These are phyloP conservation scores for Meleagris gallopavo DNA, from an alignment of 2,113 vertebrate species.

Conservation along the genomic window DNA sequence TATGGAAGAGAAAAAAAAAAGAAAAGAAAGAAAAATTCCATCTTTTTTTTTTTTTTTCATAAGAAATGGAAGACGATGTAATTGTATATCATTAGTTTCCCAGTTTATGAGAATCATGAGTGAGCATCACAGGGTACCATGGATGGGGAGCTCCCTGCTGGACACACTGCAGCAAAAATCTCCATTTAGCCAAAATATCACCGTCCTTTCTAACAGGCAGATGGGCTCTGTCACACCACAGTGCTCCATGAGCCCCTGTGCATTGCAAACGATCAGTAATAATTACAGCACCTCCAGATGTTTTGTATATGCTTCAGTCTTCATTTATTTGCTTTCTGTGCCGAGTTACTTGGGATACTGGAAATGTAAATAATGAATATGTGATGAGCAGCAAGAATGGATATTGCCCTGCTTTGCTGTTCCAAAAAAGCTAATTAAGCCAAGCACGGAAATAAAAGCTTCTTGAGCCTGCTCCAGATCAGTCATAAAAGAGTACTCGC, in stretches of 20 bases:
- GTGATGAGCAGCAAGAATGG: slow-evolving; percentile 56
- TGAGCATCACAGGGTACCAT: neutral
- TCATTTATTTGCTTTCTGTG: slow-evolving; percentile 53
- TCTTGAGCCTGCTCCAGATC: slow-evolving; percentile 31
- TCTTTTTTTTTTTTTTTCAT: neutral
- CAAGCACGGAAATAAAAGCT: slow-evolving; percentile 68
- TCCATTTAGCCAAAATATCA: neutral
- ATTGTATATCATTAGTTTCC: neutral
- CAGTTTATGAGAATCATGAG: neutral
- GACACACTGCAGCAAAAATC: neutral
- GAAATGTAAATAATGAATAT: slow-evolving; percentile 54
- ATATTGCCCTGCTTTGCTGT: neutral
- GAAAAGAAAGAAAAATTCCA: neutral
- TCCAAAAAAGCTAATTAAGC: slow-evolving; percentile 65
- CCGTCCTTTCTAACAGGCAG: neutral
- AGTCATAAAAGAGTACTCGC: slow-evolving; percentile 8
- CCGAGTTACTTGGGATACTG: slow-evolving; percentile 37
- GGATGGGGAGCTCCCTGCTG: neutral
- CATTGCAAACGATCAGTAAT: neutral
- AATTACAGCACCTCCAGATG: slow-evolving; percentile 29
- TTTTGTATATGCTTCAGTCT: slow-evolving; percentile 36
- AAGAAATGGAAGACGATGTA: neutral
- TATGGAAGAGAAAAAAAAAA: neutral
- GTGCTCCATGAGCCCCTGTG: neutral
- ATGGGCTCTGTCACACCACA: neutral